Percentiles rank a stretch among this genome's conserved stretches.
Evolutionary conservation across 2,888 invertebrate genomes (phyloP).

Genomic region (Malthinus flaveolus): DNA sequence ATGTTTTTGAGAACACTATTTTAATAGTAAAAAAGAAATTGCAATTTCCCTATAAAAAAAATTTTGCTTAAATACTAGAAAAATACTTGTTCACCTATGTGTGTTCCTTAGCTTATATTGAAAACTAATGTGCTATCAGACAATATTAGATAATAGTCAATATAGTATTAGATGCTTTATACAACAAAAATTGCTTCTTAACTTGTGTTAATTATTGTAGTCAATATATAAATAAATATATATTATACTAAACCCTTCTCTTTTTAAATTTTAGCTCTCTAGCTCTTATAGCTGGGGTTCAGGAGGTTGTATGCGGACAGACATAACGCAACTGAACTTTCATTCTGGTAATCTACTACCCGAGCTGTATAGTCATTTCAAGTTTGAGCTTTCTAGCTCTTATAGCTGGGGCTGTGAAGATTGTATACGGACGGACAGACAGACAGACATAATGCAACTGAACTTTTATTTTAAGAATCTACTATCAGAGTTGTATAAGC

Average conservation of each 20-base stretch:
- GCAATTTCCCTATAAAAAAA: slow-evolving; percentile 21
- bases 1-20: slow-evolving; percentile 23
- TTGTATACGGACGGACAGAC: too few species aligned
- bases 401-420: too few species aligned
- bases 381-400: too few species aligned
- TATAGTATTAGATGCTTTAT: slow-evolving; percentile 44
- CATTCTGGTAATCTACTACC: too few species aligned
- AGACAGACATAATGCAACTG: too few species aligned
- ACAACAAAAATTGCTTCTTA: slow-evolving; percentile 44
- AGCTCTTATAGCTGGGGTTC: too few species aligned
- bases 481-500: too few species aligned
- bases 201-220: slow-evolving; percentile 50
- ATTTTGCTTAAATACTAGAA: slow-evolving; percentile 15
- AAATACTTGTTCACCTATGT: slow-evolving; percentile 41
- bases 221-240: slow-evolving; percentile 38
- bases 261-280: too few species aligned
- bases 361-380: too few species aligned
- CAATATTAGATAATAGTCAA: slow-evolving; percentile 42
- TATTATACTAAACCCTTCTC: background rate
- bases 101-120: slow-evolving; percentile 50
- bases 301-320: too few species aligned
- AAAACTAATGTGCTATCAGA: slow-evolving; percentile 40
- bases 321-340: too few species aligned
- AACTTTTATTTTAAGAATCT: too few species aligned
- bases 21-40: slow-evolving; percentile 22